Evolutionary conservation across 2,113 vertebrate species (phyloP).

Genomic region (Ctenodactylus gundi): DNA sequence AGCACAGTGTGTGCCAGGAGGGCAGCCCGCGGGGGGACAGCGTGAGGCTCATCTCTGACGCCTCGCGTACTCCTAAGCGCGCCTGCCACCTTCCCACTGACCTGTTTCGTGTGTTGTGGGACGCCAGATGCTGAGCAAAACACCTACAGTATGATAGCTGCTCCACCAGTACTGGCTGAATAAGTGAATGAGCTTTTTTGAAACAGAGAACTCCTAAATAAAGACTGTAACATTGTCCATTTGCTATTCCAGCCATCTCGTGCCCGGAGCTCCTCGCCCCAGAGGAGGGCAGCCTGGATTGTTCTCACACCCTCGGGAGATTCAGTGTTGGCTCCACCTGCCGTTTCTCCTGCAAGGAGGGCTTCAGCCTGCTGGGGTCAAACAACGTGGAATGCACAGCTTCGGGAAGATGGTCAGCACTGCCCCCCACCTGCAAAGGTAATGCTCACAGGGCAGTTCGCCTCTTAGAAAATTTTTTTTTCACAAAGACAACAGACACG

Average conservation of each 20-base stretch:
- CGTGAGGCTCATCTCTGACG: background rate
- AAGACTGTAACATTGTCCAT: background rate
- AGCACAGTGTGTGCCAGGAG: too few species aligned
- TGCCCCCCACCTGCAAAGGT: conserved; percentile 69
- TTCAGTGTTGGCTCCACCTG: conserved; percentile 81
- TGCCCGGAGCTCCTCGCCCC: conserved; percentile 76
- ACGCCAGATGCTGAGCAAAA: background rate
- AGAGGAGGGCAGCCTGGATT: conserved; percentile 67
- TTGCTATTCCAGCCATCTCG: conserved; percentile 71
- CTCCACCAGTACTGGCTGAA: background rate
- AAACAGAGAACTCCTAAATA: background rate
- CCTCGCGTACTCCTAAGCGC: background rate
- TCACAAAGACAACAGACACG: background rate
- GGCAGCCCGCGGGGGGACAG: too few species aligned
- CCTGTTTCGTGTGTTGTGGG: background rate
- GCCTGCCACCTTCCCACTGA: background rate
- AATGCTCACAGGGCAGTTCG: rapidly evolving
- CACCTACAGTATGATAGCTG: background rate
- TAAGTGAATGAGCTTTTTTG: background rate
- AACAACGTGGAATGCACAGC: background rate
- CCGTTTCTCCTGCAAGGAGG: conserved; percentile 66
- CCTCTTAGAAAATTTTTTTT: background rate
- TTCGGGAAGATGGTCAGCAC: conserved; percentile 64
- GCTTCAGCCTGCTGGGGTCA: conserved; percentile 53
- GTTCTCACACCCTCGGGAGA: conserved; percentile 2